Evolutionary conservation across 2,888 invertebrate species (phyloP).

Genomic region (Synergus umbraculus): DNA sequence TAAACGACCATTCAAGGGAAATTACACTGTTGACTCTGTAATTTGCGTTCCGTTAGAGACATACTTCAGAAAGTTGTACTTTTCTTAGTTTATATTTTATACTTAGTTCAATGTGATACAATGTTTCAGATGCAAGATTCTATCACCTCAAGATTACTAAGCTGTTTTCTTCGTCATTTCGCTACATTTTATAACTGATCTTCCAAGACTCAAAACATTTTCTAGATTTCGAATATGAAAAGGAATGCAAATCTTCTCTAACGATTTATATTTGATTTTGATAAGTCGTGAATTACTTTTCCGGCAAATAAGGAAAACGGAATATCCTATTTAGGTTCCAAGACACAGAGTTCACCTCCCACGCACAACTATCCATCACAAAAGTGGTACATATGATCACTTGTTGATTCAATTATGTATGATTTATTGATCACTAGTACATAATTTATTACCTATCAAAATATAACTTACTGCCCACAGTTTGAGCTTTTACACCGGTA

Average conservation of each 20-base stretch:
- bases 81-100: constrained; percentile 31
- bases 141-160: background rate
- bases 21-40: constrained; percentile 34
- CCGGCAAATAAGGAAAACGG: background rate
- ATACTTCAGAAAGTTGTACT: constrained; percentile 36
- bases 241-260: no score
- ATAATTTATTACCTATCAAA: constrained; percentile 2
- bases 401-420: constrained; percentile 33
- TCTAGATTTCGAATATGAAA: no score
- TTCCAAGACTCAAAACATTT: no score
- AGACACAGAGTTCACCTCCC: background rate
- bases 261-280: background rate
- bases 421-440: constrained; percentile 10
- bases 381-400: background rate
- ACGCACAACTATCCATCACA: background rate
- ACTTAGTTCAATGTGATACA: constrained; percentile 1
- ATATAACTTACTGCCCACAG: constrained; percentile 11
- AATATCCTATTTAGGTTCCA: background rate
- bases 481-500: background rate
- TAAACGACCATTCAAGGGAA: constrained; percentile 35
- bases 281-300: background rate
- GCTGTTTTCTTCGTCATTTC: no score
- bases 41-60: constrained; percentile 40
- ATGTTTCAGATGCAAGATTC: constrained; percentile 11
- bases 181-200: background rate